These are phyloP conservation scores for Temnothorax longispinosus DNA, from an alignment of 1,140 invertebrate genomes.

Conservation along the genomic window DNA sequence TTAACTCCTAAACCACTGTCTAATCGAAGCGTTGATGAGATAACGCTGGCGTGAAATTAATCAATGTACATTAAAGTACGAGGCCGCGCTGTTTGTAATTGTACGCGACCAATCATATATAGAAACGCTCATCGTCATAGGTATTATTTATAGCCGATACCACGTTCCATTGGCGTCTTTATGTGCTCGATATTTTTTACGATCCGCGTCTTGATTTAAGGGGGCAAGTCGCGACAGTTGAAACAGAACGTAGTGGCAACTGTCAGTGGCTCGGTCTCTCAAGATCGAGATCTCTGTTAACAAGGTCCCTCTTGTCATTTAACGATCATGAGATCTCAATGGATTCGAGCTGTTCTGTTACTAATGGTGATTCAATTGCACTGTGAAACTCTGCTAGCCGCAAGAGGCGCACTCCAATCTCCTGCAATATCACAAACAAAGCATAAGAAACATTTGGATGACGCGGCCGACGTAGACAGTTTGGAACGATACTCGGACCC, in stretches of 20 bases:
- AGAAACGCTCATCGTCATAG: neutral
- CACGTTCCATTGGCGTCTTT: neutral
- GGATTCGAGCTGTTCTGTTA: neutral
- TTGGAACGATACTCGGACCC: neutral
- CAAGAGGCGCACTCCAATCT: neutral
- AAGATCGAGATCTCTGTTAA: neutral
- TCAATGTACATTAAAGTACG: neutral
- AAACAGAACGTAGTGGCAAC: neutral
- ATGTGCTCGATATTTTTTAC: neutral
- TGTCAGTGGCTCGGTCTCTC: neutral
- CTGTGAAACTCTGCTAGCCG: neutral
- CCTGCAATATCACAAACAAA: too few species aligned
- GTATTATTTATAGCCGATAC: conserved; percentile 9
- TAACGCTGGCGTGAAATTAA: conserved; percentile 13
- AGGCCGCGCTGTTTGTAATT: neutral
- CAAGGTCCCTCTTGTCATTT: neutral
- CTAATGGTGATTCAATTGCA: neutral
- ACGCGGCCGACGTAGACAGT: neutral
- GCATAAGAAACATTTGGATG: neutral
- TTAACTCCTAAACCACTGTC: neutral
- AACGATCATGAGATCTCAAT: neutral
- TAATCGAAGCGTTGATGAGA: conserved; percentile 1
- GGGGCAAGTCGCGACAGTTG: neutral
- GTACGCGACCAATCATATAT: neutral
- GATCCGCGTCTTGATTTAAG: conserved; percentile 21